Evolutionary conservation across 2,888 invertebrate genomes (phyloP).

Genomic region (Rhynchonema sp.): DNA sequence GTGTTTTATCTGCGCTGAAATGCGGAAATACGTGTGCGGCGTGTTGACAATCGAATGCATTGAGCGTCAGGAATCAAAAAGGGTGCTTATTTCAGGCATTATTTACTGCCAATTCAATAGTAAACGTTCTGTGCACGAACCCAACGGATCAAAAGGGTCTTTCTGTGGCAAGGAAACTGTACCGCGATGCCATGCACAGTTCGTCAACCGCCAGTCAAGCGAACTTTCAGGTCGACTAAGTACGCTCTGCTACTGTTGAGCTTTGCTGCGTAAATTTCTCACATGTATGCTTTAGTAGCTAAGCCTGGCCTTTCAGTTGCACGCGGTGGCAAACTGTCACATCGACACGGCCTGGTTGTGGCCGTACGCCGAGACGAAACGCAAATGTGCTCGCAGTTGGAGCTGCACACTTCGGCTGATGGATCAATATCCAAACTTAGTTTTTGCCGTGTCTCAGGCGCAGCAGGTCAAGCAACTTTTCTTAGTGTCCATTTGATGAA

Average conservation of each 20-base stretch:
- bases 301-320: constrained; percentile 3
- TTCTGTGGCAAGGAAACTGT: too few relatives aligned
- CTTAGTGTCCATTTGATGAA: neutral
- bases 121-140: neutral
- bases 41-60: too few relatives aligned
- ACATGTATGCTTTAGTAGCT: too few relatives aligned
- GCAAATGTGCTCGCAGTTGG: constrained; percentile 37
- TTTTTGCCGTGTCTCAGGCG: constrained; percentile 36
- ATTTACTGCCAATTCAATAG: neutral
- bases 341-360: constrained; percentile 37
- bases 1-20: too few relatives aligned
- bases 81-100: neutral
- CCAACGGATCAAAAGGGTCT: neutral
- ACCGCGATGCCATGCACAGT: too few relatives aligned
- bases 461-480: neutral
- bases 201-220: too few relatives aligned
- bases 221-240: too few relatives aligned
- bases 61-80: too few relatives aligned
- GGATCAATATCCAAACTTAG: constrained; percentile 33
- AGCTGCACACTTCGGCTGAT: constrained; percentile 32
- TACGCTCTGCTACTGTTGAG: too few relatives aligned
- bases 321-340: constrained; percentile 28
- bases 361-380: constrained; percentile 35
- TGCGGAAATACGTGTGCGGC: too few relatives aligned
- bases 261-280: too few relatives aligned